Percentiles rank a stretch among this genome's conserved stretches.
phyloP scores from a whole-genome alignment of 1,140 invertebrate species.

The Brachionus plicatilis region DNA sequence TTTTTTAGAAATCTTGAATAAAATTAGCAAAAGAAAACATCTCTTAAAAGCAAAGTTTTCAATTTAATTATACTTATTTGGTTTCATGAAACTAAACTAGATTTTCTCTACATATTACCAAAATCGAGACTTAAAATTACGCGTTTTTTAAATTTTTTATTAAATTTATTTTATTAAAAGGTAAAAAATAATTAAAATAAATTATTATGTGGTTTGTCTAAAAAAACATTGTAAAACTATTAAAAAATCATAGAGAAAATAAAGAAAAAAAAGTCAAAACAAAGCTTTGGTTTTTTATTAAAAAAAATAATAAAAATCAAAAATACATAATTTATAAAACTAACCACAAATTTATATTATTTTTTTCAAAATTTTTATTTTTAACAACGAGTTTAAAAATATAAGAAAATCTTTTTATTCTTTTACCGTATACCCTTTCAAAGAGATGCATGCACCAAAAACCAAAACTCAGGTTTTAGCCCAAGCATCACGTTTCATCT shows the following conservation, averaged over 20 bases:
- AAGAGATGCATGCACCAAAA: no score
- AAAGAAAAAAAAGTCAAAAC: background rate
- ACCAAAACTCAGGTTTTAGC: no score
- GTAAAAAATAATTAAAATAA: background rate
- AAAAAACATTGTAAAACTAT: background rate
- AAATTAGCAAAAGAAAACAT: background rate
- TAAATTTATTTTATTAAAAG: background rate
- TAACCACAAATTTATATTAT: no score
- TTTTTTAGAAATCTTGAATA: background rate
- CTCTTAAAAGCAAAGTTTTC: background rate
- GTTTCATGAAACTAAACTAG: background rate
- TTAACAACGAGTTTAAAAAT: no score
- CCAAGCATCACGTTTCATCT: no score
- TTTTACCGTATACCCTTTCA: no score
- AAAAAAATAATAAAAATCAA: no score
- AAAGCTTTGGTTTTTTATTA: background rate
- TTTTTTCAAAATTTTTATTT: background rate
- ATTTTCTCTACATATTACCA: background rate
- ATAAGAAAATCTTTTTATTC: no score
- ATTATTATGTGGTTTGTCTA: background rate
- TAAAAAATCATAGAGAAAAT: background rate
- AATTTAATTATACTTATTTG: background rate
- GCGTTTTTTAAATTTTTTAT: background rate
- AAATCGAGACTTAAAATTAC: background rate
- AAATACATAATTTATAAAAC: no score